Base-by-base conservation (phyloP, 2,113 vertebrate species). In the Saccopteryx leptura region DNA sequence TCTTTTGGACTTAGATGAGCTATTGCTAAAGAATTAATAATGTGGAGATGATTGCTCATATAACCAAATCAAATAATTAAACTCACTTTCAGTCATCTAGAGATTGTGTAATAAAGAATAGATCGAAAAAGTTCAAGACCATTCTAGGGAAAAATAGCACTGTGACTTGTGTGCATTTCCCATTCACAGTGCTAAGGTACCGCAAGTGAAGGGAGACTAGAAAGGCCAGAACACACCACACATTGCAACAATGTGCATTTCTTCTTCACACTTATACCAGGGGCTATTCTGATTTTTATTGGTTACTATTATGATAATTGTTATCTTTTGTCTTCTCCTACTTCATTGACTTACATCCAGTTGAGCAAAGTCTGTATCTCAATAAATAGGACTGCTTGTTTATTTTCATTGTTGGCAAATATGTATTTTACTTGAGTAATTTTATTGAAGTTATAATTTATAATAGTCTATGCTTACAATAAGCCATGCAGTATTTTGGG, bases 371-470 rank as follows among this genome's bases (percentile, higher is more conserved):
- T 78, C 11, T 28, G 9, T 94, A 54, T 33, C 61, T 12, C 21
- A 14, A 63, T 93, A 80, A 48, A 52, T 71, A 65, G 28, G 5
- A 56, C 17, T 91, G 84, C 9, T 91, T 93, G 50, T 63, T 94
- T 92, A 61, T 26, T 76, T 46, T 66, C 69, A 1, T 95, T 96
- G 97, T 90, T 79, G 94, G 74, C n/a, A 80, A 96, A 95, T 87
- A 71, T 5, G 3, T 24, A 50, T 93, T 76, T 66, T 74, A 63
- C 80, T 58, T 81, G 58, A 91, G n/a, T 68, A 75, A 72, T 79
- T 52, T 72, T 89, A 26, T 86, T 63, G 61, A 87, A 74, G 12
- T 54, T 93, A 26, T 12, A 88, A 50, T 86, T 71, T 93, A n/a
- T 82, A 86, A 60, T 75, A 79, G 39, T 5, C 17, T 65, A 1